Conservation (phyloP, 2,888 invertebrate species). For the Camptogramma bilineatum region DNA sequence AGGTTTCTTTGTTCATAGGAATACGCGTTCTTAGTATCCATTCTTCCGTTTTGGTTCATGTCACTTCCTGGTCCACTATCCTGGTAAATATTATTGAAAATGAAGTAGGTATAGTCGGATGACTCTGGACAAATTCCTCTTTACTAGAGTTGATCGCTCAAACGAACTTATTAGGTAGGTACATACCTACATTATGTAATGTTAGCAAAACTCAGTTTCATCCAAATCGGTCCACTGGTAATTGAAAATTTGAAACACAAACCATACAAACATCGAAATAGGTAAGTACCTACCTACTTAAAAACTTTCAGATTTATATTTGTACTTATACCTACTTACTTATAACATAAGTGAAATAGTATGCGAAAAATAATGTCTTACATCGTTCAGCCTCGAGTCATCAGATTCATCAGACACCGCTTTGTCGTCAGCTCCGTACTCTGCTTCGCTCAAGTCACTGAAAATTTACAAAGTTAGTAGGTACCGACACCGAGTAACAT, state of each 20-base stretch:
- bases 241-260: too few species aligned
- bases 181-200: too few species aligned
- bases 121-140: too few species aligned
- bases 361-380: constrained; percentile 2
- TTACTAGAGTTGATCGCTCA: too few species aligned
- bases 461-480: not conserved
- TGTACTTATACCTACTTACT: too few species aligned
- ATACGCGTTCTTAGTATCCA: constrained; percentile 45
- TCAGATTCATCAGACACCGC: constrained; percentile 48
- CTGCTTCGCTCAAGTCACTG: constrained; percentile 53
- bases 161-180: too few species aligned
- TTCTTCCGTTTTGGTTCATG: constrained; percentile 43
- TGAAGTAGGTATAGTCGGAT: too few species aligned
- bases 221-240: too few species aligned
- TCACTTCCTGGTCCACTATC: constrained; percentile 46
- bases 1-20: constrained; percentile 47
- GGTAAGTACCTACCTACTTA: too few species aligned
- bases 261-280: too few species aligned
- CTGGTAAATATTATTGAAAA: constrained; percentile 32
- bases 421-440: constrained; percentile 58
- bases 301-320: too few species aligned
- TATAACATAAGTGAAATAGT: not conserved
- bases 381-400: constrained; percentile 16
- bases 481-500: not conserved
- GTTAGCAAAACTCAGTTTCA: too few species aligned